Conservation (phyloP, 2,113 vertebrate genomes). For the Tangachromis dhanisi region DNA sequence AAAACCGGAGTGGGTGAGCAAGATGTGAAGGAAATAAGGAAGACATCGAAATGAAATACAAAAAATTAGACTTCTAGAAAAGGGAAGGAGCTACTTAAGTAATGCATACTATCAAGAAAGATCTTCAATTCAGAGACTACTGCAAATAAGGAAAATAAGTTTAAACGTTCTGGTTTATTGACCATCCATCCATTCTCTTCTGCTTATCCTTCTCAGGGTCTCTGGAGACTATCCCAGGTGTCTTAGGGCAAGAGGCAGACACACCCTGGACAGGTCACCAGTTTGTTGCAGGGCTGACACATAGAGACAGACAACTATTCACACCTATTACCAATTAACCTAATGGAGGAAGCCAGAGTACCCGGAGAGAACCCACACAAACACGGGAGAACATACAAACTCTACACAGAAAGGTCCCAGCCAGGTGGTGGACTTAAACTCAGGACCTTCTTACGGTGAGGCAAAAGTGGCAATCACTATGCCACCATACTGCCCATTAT, state of each 20-base stretch:
- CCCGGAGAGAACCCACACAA: not conserved
- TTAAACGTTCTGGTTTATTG: not conserved
- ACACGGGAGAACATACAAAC: not conserved
- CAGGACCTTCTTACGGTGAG: not conserved
- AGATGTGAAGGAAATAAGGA: not conserved
- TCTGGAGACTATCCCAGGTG: not conserved
- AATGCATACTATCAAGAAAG: not conserved
- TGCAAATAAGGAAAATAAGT: not conserved
- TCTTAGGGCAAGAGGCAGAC: not conserved
- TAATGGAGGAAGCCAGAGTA: not conserved
- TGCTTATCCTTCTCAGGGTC: not conserved
- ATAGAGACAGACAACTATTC: not conserved
- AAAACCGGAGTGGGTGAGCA: not conserved
- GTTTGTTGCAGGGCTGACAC: not conserved
- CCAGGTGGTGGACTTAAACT: not conserved
- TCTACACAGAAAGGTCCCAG: not conserved
- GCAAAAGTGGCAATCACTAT: not conserved
- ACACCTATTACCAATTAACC: not conserved
- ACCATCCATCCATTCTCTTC: not conserved
- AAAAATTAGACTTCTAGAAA: not conserved
- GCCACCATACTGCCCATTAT: not conserved
- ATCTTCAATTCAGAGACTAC: not conserved
- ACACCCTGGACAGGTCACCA: not conserved
- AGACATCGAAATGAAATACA: not conserved
- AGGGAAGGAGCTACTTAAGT: not conserved